phyloP scores from a whole-genome alignment of 2,888 invertebrate species.

The Nysson spinosus region DNA sequence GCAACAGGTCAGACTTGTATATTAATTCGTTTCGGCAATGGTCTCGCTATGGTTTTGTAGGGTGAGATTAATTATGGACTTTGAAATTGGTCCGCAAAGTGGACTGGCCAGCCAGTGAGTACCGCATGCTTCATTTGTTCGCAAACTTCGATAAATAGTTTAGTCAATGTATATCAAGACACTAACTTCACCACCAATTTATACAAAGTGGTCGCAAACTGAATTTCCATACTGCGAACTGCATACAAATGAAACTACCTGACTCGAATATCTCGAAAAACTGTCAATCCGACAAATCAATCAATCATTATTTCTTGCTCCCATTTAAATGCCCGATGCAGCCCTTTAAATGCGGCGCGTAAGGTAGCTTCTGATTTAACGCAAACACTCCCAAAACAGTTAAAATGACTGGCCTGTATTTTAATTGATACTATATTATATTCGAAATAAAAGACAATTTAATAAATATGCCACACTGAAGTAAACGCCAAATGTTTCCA shows the following conservation, averaged over 20 bases:
- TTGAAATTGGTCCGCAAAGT: conserved; percentile 52
- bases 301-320: too few species aligned
- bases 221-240: conserved; percentile 31
- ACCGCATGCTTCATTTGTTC: conserved; percentile 48
- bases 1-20: background rate
- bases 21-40: conserved; percentile 47
- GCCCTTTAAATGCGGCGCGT: too few species aligned
- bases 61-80: conserved; percentile 58
- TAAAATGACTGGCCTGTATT: too few species aligned
- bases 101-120: conserved; percentile 49
- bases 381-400: too few species aligned
- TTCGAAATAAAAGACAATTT: too few species aligned
- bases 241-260: conserved; percentile 26
- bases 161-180: conserved; percentile 64
- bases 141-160: conserved; percentile 60
- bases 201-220: conserved; percentile 61
- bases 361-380: too few species aligned
- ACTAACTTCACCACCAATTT: conserved; percentile 61
- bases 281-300: too few species aligned
- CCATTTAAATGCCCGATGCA: too few species aligned
- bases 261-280: too few species aligned
- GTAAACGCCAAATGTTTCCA: too few species aligned
- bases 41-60: conserved; percentile 40
- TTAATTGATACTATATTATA: too few species aligned
- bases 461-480: too few species aligned